phyloP scores from a whole-genome alignment of 53 echinoderm and acorn worm genomes.

The Echinarachnius parma region DNA sequence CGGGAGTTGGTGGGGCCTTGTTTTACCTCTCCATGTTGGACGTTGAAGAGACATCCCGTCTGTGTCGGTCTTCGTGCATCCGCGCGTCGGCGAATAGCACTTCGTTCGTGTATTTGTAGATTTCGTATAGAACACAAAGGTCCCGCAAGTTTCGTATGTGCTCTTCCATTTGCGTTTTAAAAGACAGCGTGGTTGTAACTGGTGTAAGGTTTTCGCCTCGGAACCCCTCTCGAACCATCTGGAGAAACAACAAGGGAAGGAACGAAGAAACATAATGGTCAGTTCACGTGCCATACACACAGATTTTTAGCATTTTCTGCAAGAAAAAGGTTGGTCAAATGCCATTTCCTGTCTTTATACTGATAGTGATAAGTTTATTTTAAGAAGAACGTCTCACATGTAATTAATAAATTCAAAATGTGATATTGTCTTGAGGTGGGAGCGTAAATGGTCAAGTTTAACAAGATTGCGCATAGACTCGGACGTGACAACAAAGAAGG shows the following conservation, averaged over 20 bases:
- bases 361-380: too few species aligned
- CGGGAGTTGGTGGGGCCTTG: background rate
- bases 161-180: slow-evolving; percentile 8
- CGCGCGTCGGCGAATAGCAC: slow-evolving; percentile 29
- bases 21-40: slow-evolving; percentile 35
- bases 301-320: too few species aligned
- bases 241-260: background rate
- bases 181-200: background rate
- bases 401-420: too few species aligned
- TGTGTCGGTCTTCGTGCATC: slow-evolving; percentile 5
- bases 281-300: background rate
- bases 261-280: background rate
- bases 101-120: slow-evolving; percentile 35
- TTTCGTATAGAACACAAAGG: slow-evolving; percentile 39
- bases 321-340: too few species aligned
- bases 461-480: too few species aligned
- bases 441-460: too few species aligned
- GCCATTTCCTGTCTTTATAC: too few species aligned
- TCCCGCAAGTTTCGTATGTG: slow-evolving; percentile 28
- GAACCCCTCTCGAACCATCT: slow-evolving; percentile 19
- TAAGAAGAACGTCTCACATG: too few species aligned
- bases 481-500: too few species aligned
- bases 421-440: too few species aligned
- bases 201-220: slow-evolving; percentile 26
- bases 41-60: background rate